Conservation (phyloP, 2,113 vertebrate genomes). For the Chaenocephalus aceratus region DNA sequence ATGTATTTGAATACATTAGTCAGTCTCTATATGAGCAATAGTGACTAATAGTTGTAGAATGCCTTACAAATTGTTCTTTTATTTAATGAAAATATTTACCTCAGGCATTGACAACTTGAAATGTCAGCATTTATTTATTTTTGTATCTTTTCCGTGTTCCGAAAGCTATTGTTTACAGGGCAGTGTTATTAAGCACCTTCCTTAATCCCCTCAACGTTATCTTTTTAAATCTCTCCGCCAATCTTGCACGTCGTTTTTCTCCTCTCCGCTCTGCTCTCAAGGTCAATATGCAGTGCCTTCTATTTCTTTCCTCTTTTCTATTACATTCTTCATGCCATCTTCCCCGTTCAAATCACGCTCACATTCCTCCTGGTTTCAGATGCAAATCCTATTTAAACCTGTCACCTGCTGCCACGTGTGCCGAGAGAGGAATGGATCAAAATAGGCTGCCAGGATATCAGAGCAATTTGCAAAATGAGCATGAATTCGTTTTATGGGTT, state of each 20-base stretch:
- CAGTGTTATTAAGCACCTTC: conserved; percentile 7
- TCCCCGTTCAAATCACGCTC: conserved; percentile 30
- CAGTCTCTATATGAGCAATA: neutral
- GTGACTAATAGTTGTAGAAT: conserved; percentile 4
- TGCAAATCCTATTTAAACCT: conserved; percentile 77
- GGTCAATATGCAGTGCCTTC: conserved; percentile 58
- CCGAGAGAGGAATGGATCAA: conserved; percentile 25
- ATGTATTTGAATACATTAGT: conserved; percentile 20
- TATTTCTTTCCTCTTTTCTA: conserved; percentile 10
- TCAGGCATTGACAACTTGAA: too few relatives aligned
- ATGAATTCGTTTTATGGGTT: conserved; percentile 43
- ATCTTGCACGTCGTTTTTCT: conserved; percentile 46
- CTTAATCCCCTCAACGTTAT: conserved; percentile 58
- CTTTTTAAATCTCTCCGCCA: conserved; percentile 51
- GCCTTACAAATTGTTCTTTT: too few relatives aligned
- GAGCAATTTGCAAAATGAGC: conserved; percentile 63
- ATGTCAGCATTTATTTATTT: neutral
- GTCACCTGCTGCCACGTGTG: conserved; percentile 59
- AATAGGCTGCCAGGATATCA: conserved; percentile 45
- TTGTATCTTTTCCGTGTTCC: conserved; percentile 7
- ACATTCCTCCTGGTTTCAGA: conserved; percentile 57
- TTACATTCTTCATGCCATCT: conserved; percentile 55
- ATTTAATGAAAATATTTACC: too few relatives aligned
- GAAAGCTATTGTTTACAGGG: conserved; percentile 43
- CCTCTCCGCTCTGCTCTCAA: conserved; percentile 50